phyloP scores from a whole-genome alignment of 2,888 invertebrate species.

The Odontocerum albicorne region DNA sequence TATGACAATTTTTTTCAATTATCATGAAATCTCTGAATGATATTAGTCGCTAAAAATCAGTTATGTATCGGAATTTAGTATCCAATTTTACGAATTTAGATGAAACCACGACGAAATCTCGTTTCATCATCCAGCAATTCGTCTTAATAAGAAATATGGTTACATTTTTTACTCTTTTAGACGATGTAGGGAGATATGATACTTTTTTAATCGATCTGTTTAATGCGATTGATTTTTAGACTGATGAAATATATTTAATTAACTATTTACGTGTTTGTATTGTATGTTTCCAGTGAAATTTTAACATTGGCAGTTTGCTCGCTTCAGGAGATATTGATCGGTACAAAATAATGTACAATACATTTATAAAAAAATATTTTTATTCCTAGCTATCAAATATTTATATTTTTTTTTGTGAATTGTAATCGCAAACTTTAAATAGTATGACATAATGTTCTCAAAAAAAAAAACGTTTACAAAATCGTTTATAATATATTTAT shows the following conservation, averaged over 20 bases:
- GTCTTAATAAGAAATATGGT: constrained; percentile 1
- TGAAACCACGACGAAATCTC: constrained; percentile 55
- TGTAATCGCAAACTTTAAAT: too few relatives aligned
- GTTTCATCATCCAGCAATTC: not conserved
- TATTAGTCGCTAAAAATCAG: constrained; percentile 91
- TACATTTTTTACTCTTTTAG: constrained; percentile 4
- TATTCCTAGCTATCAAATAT: not conserved
- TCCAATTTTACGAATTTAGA: constrained; percentile 96
- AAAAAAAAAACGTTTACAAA: too few relatives aligned
- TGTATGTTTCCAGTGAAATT: constrained; percentile 15
- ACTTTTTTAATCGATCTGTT: constrained; percentile 8
- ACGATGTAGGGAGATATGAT: constrained; percentile 5
- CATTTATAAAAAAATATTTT: too few relatives aligned
- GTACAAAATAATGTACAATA: too few relatives aligned
- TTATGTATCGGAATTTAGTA: constrained; percentile 93
- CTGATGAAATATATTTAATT: constrained; percentile 16
- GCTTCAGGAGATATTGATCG: constrained; percentile 3
- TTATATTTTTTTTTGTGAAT: not conserved
- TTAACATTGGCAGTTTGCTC: constrained; percentile 5
- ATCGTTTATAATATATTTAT: too few relatives aligned
- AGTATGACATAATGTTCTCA: too few relatives aligned
- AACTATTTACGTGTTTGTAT: constrained; percentile 5
- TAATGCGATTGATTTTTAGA: constrained; percentile 21
- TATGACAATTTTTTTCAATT: too few relatives aligned
- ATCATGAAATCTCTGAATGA: constrained; percentile 65